Evolutionary conservation across 1,140 invertebrate genomes (phyloP).

Genomic region (Luehdorfia chinensis): DNA sequence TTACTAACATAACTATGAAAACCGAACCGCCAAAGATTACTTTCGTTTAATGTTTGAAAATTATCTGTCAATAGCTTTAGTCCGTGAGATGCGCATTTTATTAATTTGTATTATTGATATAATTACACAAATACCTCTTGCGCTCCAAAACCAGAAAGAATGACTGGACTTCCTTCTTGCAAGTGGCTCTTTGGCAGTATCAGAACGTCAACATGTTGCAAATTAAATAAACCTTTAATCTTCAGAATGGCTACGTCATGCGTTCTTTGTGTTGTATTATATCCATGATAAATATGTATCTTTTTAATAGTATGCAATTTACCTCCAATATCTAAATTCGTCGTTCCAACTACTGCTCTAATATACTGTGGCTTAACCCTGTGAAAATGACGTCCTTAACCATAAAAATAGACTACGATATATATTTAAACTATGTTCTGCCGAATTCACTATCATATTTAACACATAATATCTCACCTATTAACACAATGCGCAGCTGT

Average conservation of each 20-base stretch:
- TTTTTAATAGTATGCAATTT: slow-evolving; percentile 29
- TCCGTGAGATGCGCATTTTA: too few relatives aligned
- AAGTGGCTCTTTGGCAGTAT: slow-evolving; percentile 31
- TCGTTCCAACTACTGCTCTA: slow-evolving; percentile 49
- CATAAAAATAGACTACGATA: too few relatives aligned
- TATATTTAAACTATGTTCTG: too few relatives aligned
- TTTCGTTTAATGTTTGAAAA: too few relatives aligned
- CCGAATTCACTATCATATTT: too few relatives aligned
- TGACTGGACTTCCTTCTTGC: slow-evolving; percentile 39
- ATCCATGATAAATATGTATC: slow-evolving; percentile 42
- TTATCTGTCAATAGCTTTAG: too few relatives aligned
- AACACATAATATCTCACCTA: slow-evolving; percentile 41
- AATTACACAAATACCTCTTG: slow-evolving; percentile 29
- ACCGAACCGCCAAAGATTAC: too few relatives aligned
- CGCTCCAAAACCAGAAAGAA: slow-evolving; percentile 58
- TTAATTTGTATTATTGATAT: too few relatives aligned
- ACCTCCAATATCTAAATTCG: slow-evolving; percentile 40
- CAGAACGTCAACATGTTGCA: slow-evolving; percentile 30
- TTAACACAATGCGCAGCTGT: slow-evolving; percentile 68
- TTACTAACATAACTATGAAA: too few relatives aligned
- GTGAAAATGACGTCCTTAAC: too few relatives aligned
- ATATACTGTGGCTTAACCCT: slow-evolving; percentile 49
- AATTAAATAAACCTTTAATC: slow-evolving; percentile 39
- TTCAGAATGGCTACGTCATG: slow-evolving; percentile 59
- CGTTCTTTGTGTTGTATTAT: slow-evolving; percentile 33